Evolutionary conservation across 2,888 invertebrate species (phyloP), one percentile per base, ranked within the genome.

Genomic region (Epirrita christyi): DNA sequence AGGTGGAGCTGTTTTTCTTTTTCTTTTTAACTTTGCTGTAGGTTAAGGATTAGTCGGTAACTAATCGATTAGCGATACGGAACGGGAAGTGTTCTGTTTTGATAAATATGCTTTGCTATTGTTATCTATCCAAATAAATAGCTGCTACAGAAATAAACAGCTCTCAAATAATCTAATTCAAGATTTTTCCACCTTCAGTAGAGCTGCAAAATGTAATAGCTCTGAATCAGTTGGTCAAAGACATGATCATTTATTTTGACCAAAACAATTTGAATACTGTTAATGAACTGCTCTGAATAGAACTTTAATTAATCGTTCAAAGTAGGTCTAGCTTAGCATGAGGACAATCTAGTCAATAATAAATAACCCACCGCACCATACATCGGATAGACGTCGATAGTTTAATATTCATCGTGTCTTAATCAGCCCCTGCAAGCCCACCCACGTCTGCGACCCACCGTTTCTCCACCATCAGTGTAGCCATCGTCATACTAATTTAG

Each of bases 401-500:
- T 80, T 88, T 87, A 85, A 84, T 88, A 90, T 91, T 88, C 89
- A 90, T 88, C 83, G 78, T 77, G 83, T 78, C 78, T 83, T 85
- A 88, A 88, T 89, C 89, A 87, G 79, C 63, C 67, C 61, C 72
- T 68, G 70, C 69, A 76, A 80, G 90, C 83, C 91, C 92, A 90
- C 92, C 92, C 92, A 92, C 88, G 85, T 83, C 72, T 82, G 78
- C 69, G 66, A 78, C 76, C 79, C 74, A 81, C 84, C 80, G 84
- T 88, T 88, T 83, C 85, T 80, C 84, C 83, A 86, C 85, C 89
- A 91, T 89, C 90, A 78, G 85, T 72, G 83, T 72, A 78, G 73
- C 82, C 85, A 90, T 89, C 86, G 77, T 88, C 85, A 92, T 91
- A 90, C 92, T 89, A 92, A 92, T 92, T 90, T 83, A 82, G 67